Conservation (phyloP, 1,140 invertebrate species). For the Heliconius hewitsoni region DNA sequence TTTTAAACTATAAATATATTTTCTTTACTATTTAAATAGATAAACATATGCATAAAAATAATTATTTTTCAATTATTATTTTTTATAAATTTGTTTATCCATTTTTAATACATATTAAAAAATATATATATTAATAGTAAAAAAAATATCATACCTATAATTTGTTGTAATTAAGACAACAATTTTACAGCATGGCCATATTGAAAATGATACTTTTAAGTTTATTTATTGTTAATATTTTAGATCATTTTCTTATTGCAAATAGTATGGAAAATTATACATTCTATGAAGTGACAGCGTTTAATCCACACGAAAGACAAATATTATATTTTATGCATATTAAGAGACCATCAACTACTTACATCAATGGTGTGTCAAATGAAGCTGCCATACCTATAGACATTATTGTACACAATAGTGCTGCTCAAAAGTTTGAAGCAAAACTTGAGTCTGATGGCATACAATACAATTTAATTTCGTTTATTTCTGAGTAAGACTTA, state of each 20-base stretch:
- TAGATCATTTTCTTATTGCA: slow-evolving; percentile 7
- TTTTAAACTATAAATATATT: no score
- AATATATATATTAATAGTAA: neutral
- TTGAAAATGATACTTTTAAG: slow-evolving; percentile 25
- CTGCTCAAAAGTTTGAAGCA: slow-evolving; percentile 47
- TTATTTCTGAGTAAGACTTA: slow-evolving; percentile 38
- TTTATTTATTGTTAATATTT: slow-evolving; percentile 1
- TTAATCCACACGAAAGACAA: slow-evolving; percentile 56
- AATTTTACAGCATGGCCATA: slow-evolving; percentile 21
- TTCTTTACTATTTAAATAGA: no score
- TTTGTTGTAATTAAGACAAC: neutral
- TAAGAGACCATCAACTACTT: slow-evolving; percentile 46
- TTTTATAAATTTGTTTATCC: no score
- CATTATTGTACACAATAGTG: slow-evolving; percentile 48
- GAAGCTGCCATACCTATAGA: slow-evolving; percentile 61
- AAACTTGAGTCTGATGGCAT: slow-evolving; percentile 46
- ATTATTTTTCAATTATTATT: no score
- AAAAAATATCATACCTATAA: neutral
- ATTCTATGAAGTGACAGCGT: slow-evolving; percentile 61
- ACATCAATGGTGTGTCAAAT: slow-evolving; percentile 67
- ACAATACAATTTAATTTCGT: slow-evolving; percentile 42
- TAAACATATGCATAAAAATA: no score
- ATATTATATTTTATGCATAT: slow-evolving; percentile 52
- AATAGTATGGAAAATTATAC: slow-evolving; percentile 43
- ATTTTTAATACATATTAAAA: neutral